Conservation (phyloP, 2,888 invertebrate genomes). For the Drosophila hamatofila region DNA sequence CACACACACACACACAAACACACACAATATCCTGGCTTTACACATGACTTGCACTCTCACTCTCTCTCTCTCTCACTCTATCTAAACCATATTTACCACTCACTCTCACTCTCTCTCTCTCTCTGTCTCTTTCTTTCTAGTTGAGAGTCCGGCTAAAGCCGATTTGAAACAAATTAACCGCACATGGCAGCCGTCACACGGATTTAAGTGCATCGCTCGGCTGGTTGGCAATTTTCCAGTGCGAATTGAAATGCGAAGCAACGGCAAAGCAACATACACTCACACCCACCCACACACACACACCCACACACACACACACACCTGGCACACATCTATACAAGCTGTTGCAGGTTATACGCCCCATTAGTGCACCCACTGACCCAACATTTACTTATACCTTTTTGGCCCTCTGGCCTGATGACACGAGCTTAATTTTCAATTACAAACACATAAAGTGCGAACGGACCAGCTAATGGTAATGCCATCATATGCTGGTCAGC, state of each 20-base stretch:
- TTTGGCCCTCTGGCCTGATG: slow-evolving; percentile 41
- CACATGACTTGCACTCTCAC: slow-evolving; percentile 6
- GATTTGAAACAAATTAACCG: slow-evolving; percentile 77
- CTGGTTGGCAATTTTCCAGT: slow-evolving; percentile 69
- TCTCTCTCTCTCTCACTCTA: neutral
- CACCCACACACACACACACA: neutral
- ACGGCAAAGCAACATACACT: neutral
- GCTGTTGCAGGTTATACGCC: slow-evolving; percentile 11
- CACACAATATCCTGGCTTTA: slow-evolving; percentile 10
- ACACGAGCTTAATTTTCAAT: slow-evolving; percentile 78
- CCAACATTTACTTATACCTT: slow-evolving; percentile 8
- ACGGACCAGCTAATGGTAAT: slow-evolving; percentile 45
- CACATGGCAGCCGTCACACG: slow-evolving; percentile 68
- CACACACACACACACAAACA: slow-evolving; percentile 18
- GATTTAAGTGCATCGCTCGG: slow-evolving; percentile 68
- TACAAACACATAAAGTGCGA: slow-evolving; percentile 68
- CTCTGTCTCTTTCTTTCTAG: neutral
- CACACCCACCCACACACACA: neutral
- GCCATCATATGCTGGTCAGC: slow-evolving; percentile 59
- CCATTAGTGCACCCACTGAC: slow-evolving; percentile 12
- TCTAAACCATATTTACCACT: neutral
- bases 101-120: neutral
- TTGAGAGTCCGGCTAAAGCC: slow-evolving; percentile 42
- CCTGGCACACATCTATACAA: slow-evolving; percentile 8
- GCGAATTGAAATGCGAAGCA: slow-evolving; percentile 46